These are phyloP conservation scores for Drosophila cognata DNA, from an alignment of 2,888 invertebrate genomes.

Conservation along the genomic window DNA sequence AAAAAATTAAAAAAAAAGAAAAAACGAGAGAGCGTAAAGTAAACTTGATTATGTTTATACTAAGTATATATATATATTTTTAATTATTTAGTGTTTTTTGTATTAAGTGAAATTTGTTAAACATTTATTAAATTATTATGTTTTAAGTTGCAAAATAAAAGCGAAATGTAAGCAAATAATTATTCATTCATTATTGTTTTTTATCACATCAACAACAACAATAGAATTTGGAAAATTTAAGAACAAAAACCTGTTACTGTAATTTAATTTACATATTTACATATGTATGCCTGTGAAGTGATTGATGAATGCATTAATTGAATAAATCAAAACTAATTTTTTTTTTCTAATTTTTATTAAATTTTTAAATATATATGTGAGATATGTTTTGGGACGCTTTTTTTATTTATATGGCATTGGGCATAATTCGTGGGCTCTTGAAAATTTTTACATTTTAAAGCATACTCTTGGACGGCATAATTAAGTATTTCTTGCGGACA, in stretches of 20 bases:
- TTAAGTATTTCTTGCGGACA: background rate
- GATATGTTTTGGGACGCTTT: background rate
- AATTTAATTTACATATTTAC: conserved; percentile 51
- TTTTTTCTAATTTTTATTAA: conserved; percentile 30
- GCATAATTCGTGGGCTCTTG: background rate
- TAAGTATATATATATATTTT: conserved; percentile 76
- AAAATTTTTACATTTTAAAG: background rate
- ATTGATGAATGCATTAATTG: conserved; percentile 39
- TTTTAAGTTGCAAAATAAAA: conserved; percentile 80
- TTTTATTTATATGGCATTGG: background rate
- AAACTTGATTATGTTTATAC: conserved; percentile 80
- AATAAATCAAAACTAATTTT: conserved; percentile 47
- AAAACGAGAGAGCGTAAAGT: conserved; percentile 51
- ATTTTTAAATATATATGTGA: conserved; percentile 15
- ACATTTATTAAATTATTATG: conserved; percentile 80
- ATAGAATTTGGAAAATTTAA: conserved; percentile 21
- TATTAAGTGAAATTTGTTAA: conserved; percentile 81
- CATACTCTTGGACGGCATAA: background rate
- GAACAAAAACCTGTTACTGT: conserved; percentile 45
- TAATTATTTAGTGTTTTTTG: conserved; percentile 81
- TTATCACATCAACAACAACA: conserved; percentile 28
- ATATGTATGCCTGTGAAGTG: conserved; percentile 45
- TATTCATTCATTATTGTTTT: conserved; percentile 28
- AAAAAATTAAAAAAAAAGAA: conserved; percentile 3
- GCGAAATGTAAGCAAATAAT: conserved; percentile 73